These are phyloP conservation scores for Artibeus lituratus DNA, from an alignment of 2,797 vertebrate species.

Conservation along the genomic window DNA sequence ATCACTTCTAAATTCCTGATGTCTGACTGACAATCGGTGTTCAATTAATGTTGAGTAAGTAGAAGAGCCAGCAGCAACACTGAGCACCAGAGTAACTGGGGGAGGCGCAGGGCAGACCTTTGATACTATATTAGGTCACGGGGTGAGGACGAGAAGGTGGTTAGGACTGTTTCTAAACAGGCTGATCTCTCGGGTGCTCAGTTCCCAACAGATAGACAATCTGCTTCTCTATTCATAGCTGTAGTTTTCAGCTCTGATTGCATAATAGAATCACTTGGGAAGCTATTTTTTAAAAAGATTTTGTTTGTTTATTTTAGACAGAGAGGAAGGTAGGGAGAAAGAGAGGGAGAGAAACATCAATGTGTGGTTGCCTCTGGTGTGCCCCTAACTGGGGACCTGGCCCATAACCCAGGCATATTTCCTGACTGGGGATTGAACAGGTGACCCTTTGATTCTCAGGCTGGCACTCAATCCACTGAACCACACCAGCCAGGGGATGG, in stretches of 20 bases:
- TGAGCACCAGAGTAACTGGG: not conserved
- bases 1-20: not conserved
- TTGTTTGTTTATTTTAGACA: too few relatives aligned
- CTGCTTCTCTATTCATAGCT: not conserved
- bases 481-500: not conserved
- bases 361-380: too few relatives aligned
- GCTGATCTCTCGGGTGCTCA: not conserved
- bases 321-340: too few relatives aligned
- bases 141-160: not conserved
- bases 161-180: slow-evolving; percentile 22
- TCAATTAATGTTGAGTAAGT: not conserved
- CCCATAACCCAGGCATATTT: not conserved
- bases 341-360: too few relatives aligned
- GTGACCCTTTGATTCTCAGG: not conserved
- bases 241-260: not conserved
- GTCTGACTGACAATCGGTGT: not conserved
- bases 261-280: not conserved
- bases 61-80: not conserved
- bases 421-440: not conserved
- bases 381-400: too few relatives aligned
- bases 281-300: not conserved
- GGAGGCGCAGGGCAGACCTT: not conserved
- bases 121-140: not conserved
- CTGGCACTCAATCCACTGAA: not conserved
- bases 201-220: not conserved